These are phyloP conservation scores for Rhaphigaster nebulosa DNA, from an alignment of 2,888 invertebrate species.

Conservation along the genomic window DNA sequence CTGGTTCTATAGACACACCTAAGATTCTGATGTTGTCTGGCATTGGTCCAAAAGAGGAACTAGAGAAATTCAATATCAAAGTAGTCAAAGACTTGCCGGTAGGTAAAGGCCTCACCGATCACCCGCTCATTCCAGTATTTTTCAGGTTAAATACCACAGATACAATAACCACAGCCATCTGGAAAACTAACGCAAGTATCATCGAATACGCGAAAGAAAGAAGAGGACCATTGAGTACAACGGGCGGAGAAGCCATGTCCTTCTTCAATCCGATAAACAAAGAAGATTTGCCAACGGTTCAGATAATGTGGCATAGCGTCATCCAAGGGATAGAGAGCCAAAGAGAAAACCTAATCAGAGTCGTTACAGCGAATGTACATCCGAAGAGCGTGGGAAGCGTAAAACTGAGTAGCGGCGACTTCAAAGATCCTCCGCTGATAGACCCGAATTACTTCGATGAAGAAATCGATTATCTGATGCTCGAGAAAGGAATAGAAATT, in stretches of 20 bases:
- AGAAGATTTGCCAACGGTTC: slow-evolving; percentile 68
- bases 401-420: slow-evolving; percentile 70
- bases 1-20: slow-evolving; percentile 65
- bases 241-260: slow-evolving; percentile 71
- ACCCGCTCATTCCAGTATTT: slow-evolving; percentile 61
- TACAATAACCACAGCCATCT: slow-evolving; percentile 66
- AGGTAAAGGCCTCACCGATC: slow-evolving; percentile 65
- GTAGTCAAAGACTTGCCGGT: slow-evolving; percentile 64
- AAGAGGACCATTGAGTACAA: slow-evolving; percentile 70
- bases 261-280: slow-evolving; percentile 71
- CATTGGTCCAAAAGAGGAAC: slow-evolving; percentile 65
- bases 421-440: slow-evolving; percentile 71
- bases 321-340: slow-evolving; percentile 15
- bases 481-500: slow-evolving; percentile 67
- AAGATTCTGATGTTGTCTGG: slow-evolving; percentile 66
- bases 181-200: slow-evolving; percentile 67
- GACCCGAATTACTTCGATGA: slow-evolving; percentile 71
- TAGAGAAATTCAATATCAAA: slow-evolving; percentile 63
- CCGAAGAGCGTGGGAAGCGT: slow-evolving; percentile 68
- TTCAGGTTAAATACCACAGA: slow-evolving; percentile 58
- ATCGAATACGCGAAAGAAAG: slow-evolving; percentile 70
- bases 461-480: slow-evolving; percentile 68
- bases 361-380: slow-evolving; percentile 68
- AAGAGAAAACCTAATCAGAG: slow-evolving; percentile 61
- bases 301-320: slow-evolving; percentile 63